A percentile compares a stretch with the other conserved stretches of the same genome.
Conservation (phyloP, 2,113 vertebrate genomes). For the Prunella fulvescens region DNA sequence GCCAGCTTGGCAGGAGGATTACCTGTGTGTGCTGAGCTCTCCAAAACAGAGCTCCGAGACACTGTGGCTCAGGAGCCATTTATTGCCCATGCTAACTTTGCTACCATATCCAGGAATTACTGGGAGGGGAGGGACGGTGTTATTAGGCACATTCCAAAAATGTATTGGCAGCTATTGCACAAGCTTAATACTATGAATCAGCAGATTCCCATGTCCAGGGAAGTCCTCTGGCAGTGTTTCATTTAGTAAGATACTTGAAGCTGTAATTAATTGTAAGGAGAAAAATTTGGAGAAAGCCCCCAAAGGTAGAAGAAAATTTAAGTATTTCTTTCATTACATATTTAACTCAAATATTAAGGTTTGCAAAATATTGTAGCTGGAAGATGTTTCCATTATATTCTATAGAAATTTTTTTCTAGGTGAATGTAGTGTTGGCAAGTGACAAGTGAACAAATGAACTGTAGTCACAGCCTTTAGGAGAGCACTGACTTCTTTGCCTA, state of each 20-base stretch:
- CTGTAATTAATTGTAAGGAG: background rate
- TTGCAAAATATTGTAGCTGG: background rate
- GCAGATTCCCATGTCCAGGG: background rate
- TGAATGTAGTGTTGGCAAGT: background rate
- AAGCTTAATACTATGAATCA: background rate
- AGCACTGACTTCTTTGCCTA: background rate
- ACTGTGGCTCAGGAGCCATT: fast-evolving
- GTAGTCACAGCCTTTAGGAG: background rate
- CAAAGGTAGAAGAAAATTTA: background rate
- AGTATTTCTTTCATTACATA: background rate
- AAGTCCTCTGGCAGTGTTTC: background rate
- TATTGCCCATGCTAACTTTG: background rate
- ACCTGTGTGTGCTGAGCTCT: background rate
- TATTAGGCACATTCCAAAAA: background rate
- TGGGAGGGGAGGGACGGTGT: background rate
- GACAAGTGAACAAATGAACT: background rate
- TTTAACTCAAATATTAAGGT: background rate
- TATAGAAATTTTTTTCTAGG: background rate
- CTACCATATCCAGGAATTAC: background rate
- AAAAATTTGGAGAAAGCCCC: background rate
- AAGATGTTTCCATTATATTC: background rate
- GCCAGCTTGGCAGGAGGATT: background rate
- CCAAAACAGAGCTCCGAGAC: background rate
- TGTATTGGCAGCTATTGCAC: background rate
- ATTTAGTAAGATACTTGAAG: background rate